Evolutionary conservation across 2,113 vertebrate genomes (phyloP).

Genomic region (Lepus timidus): DNA sequence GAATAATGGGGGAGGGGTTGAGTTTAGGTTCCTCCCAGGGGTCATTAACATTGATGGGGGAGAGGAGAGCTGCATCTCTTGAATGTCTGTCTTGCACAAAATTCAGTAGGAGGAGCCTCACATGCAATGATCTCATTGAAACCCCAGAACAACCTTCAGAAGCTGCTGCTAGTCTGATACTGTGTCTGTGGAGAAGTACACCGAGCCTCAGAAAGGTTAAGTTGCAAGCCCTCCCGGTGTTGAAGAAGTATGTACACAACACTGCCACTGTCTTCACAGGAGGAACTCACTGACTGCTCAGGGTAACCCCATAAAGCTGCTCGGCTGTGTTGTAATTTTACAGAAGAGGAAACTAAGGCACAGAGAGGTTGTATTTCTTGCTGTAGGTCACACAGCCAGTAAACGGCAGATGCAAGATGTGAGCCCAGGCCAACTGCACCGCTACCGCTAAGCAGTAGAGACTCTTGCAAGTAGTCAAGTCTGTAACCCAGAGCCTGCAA

Average conservation of each 20-base stretch:
- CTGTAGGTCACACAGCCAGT: conserved; percentile 18
- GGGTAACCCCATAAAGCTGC: background rate
- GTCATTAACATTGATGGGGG: background rate
- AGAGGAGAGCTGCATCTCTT: background rate
- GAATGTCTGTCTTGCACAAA: conserved; percentile 8
- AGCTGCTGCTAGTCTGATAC: background rate
- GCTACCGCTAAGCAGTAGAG: background rate
- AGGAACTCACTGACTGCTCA: background rate
- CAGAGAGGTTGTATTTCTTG: background rate
- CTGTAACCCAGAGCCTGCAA: background rate
- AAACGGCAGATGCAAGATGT: background rate
- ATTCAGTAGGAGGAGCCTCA: background rate
- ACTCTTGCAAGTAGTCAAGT: background rate
- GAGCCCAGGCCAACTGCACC: background rate
- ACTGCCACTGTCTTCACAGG: background rate
- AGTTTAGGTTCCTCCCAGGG: background rate
- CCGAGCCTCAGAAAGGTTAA: background rate
- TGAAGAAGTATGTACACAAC: background rate
- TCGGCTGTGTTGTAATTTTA: background rate
- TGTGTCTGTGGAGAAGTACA: conserved; percentile 13
- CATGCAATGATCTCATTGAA: background rate
- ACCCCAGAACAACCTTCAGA: background rate
- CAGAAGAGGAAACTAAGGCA: background rate
- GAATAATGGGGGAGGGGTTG: background rate
- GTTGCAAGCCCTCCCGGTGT: background rate